These are phyloP conservation scores for Lampris megalopsis DNA, from an alignment of 2,113 vertebrate genomes.

Conservation along the genomic window DNA sequence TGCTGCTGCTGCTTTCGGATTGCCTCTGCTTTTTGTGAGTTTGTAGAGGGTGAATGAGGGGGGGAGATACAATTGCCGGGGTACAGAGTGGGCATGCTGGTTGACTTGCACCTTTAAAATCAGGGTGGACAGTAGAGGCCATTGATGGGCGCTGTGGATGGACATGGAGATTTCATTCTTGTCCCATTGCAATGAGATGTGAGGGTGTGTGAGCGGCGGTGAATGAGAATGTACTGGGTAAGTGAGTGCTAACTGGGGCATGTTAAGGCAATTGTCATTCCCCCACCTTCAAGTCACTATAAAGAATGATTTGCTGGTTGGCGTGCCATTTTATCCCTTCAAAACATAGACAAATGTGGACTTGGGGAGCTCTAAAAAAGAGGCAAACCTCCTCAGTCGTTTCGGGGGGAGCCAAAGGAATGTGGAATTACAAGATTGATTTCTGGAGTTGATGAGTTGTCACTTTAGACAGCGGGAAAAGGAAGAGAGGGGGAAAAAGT, in stretches of 20 bases:
- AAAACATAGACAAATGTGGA: conserved; percentile 68
- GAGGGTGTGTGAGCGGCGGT: conserved; percentile 11
- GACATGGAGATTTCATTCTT: conserved; percentile 54
- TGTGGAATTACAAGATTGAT: conserved; percentile 78
- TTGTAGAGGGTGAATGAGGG: conserved; percentile 31
- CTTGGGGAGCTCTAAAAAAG: conserved; percentile 60
- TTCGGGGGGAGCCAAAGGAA: conserved; percentile 62
- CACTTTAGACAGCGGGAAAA: conserved; percentile 75
- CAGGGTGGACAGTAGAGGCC: not conserved
- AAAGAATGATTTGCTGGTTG: conserved; percentile 67
- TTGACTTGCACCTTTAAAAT: conserved; percentile 49
- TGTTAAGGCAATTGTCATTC: conserved; percentile 66
- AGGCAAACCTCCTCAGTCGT: conserved; percentile 60
- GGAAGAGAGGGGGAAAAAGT: conserved; percentile 58
- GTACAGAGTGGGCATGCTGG: conserved; percentile 23
- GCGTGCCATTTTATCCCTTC: conserved; percentile 58
- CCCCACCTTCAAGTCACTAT: conserved; percentile 40
- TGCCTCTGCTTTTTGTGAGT: conserved; percentile 46
- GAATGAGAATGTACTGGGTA: conserved; percentile 49
- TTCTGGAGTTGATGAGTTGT: conserved; percentile 81
- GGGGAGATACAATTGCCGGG: conserved; percentile 6
- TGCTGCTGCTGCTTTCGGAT: conserved; percentile 65
- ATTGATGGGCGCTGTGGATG: not conserved
- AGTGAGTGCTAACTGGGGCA: conserved; percentile 70
- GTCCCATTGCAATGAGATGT: conserved; percentile 9